Evolutionary conservation across 1,140 invertebrate species (phyloP).

Genomic region (Matsumurasca onukii): DNA sequence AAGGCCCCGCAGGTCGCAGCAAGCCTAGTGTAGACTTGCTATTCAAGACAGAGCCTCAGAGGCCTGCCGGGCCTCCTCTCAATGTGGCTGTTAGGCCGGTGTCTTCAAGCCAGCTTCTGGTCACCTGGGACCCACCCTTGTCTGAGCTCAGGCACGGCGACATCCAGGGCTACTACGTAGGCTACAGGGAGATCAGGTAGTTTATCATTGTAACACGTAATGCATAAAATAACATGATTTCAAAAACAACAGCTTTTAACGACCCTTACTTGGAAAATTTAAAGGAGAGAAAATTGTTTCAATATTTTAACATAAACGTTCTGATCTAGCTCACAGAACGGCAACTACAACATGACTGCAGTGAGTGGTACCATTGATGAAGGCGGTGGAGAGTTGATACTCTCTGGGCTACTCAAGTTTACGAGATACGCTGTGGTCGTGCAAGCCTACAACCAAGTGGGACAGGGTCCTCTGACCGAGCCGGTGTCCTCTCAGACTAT

Average conservation of each 20-base stretch:
- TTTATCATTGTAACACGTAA: neutral
- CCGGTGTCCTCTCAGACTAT: constrained; percentile 73
- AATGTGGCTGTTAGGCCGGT: constrained; percentile 68
- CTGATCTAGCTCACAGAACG: neutral
- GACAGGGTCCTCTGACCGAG: constrained; percentile 75
- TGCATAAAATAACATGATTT: no score
- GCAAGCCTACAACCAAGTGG: constrained; percentile 84
- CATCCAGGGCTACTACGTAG: constrained; percentile 69
- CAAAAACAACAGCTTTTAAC: no score
- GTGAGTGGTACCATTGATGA: constrained; percentile 68
- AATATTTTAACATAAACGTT: no score
- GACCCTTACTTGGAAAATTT: no score
- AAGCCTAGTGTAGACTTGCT: constrained; percentile 66
- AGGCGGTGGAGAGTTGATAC: constrained; percentile 61
- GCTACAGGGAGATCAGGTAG: constrained; percentile 50
- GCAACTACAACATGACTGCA: constrained; percentile 64
- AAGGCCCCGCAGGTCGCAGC: constrained; percentile 73
- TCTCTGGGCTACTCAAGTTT: constrained; percentile 70
- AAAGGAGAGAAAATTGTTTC: no score
- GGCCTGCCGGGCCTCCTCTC: constrained; percentile 71
- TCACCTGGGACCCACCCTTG: constrained; percentile 73
- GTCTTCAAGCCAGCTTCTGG: constrained; percentile 72
- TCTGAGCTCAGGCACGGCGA: constrained; percentile 69
- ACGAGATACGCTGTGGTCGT: constrained; percentile 78
- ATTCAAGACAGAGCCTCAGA: constrained; percentile 73